Base-by-base conservation (phyloP, 2,888 invertebrate species). In the Opisthograptis luteolata region DNA sequence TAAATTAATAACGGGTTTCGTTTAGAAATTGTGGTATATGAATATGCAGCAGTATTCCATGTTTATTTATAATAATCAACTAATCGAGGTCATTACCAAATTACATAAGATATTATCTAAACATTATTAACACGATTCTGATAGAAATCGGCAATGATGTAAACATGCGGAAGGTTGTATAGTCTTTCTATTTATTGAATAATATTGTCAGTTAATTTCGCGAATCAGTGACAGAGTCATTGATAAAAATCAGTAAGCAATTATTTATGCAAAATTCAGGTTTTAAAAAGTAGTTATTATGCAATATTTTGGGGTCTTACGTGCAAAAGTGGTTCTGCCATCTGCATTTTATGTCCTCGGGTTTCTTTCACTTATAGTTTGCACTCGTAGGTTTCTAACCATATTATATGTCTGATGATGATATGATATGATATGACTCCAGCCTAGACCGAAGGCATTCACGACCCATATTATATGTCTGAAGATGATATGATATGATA, bases 11-110 rank as follows among this genome's bases (percentile, higher is more conserved):
- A 25, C 4, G 10, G 3, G 17, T 3, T 17, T 17, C 5, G 12
- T 32, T 22, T 36, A 32, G 40, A 47, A 41, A 47, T 15, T 30
- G 5, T 34, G 4, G 12, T 8, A 22, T 15, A 35, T 35, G 14
- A 47, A 41, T 47, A 31, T 45, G 30, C 25, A 12, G 30, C 25
- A 12, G 9, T 12, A 32, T 17, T 8, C 6, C 20, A 31, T 39
- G 32, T 14, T 32, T 25, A 24, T 25, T 12, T 6, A 31, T 24
- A 10, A 32, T 22, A 15, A 30, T n/a, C 3, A 12, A 24, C 9
- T 3, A 14, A 42, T 20, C 36, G 31, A 12, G 48, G 36, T 49
- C 42, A 49, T 42, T 42, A 49, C 27, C 48, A 49, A 20, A 22
- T 49, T 42, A 20, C 48, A 22, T 49, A 31, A 41, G n/a, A 20